Evolutionary conservation across 2,888 invertebrate genomes (phyloP).

Genomic region (Emmelina monodactyla): DNA sequence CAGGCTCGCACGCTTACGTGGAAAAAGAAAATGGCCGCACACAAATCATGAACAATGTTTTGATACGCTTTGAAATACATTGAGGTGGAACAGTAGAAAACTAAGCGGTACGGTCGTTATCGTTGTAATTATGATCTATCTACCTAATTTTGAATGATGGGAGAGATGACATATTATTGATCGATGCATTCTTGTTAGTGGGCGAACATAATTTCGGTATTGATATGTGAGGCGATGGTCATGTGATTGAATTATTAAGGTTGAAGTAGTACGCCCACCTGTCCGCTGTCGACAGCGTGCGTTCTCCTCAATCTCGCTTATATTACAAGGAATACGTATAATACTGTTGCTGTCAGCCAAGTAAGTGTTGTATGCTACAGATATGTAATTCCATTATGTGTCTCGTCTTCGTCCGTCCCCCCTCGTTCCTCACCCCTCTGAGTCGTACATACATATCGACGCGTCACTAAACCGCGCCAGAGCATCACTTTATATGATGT

Average conservation of each 20-base stretch:
- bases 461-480: slow-evolving; percentile 50
- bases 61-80: too few relatives aligned
- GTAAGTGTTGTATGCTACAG: slow-evolving; percentile 42
- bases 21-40: slow-evolving; percentile 34
- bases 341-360: slow-evolving; percentile 40
- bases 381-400: slow-evolving; percentile 61
- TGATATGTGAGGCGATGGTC: not conserved
- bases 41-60: not conserved
- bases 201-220: not conserved
- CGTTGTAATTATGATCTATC: too few relatives aligned
- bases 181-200: slow-evolving; percentile 1
- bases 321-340: too few relatives aligned
- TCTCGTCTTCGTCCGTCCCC: slow-evolving; percentile 51
- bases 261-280: slow-evolving; percentile 26
- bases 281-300: slow-evolving; percentile 33
- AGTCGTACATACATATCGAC: slow-evolving; percentile 42
- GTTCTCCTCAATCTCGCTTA: too few relatives aligned
- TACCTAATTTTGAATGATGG: too few relatives aligned
- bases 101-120: too few relatives aligned
- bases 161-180: not conserved
- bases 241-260: not conserved
- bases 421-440: slow-evolving; percentile 31
- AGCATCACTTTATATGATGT: slow-evolving; percentile 45
- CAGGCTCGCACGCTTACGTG: slow-evolving; percentile 7
- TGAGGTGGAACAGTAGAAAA: too few relatives aligned